These are phyloP conservation scores for Andrena minutula DNA, from an alignment of 2,888 invertebrate genomes.

Conservation along the genomic window DNA sequence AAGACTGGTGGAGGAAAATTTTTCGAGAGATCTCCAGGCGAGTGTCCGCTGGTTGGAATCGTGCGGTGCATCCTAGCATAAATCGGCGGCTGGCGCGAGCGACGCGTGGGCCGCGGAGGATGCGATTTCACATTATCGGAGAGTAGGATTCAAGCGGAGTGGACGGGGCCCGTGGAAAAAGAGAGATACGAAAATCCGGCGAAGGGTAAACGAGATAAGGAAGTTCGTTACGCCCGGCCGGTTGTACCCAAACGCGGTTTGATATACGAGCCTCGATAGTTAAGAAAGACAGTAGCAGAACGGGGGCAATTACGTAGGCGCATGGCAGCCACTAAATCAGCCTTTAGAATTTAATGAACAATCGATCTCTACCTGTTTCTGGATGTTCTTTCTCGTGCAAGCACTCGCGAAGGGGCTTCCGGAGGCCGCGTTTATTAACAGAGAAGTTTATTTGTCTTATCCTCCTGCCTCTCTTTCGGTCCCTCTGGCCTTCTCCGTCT, in stretches of 20 bases:
- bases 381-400: not conserved
- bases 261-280: slow-evolving; percentile 34
- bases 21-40: not conserved
- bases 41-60: not conserved
- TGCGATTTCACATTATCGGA: slow-evolving; percentile 54
- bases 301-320: slow-evolving; percentile 14
- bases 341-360: slow-evolving; percentile 24
- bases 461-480: slow-evolving; percentile 16
- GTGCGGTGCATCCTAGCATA: slow-evolving; percentile 21
- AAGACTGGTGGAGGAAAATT: not conserved
- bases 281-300: slow-evolving; percentile 9
- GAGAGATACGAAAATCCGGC: slow-evolving; percentile 51
- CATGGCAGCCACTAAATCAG: not conserved
- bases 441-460: slow-evolving; percentile 65
- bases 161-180: slow-evolving; percentile 25
- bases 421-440: slow-evolving; percentile 58
- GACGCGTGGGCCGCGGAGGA: slow-evolving; percentile 42
- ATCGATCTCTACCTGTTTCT: slow-evolving; percentile 8
- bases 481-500: not conserved
- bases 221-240: slow-evolving; percentile 46
- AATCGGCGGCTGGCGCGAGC: slow-evolving; percentile 17
- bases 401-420: not conserved
- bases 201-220: slow-evolving; percentile 55
- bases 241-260: slow-evolving; percentile 28
- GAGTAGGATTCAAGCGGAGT: slow-evolving; percentile 37